Conservation (phyloP, 2,113 vertebrate species). For the Charadrius vociferus region DNA sequence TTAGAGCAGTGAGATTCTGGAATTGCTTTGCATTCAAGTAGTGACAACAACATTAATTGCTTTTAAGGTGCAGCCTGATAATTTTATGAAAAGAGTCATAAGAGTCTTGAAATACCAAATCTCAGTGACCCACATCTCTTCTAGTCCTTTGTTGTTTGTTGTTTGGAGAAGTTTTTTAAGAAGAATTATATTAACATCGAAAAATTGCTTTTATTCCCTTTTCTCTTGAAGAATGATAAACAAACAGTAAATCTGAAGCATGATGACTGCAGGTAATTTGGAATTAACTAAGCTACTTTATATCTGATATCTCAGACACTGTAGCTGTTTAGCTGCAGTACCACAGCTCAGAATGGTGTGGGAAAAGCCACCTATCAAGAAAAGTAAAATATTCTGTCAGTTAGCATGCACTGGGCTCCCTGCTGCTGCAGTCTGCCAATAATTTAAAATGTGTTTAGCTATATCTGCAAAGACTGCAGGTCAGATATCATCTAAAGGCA, state of each 20-base stretch:
- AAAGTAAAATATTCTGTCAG: neutral
- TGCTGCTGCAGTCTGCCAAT: neutral
- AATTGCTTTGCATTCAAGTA: neutral
- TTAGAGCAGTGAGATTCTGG: neutral
- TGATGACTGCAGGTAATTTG: neutral
- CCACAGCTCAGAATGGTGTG: rapidly evolving
- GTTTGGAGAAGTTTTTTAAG: neutral
- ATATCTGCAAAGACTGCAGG: neutral
- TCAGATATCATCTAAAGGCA: neutral
- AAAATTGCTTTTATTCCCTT: neutral
- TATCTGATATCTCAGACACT: neutral
- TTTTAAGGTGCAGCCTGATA: neutral
- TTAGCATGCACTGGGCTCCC: neutral
- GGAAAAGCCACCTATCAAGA: neutral
- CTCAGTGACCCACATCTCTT: neutral
- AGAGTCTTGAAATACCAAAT: neutral
- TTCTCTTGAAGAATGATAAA: neutral
- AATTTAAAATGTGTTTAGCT: neutral
- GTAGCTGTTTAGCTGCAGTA: neutral
- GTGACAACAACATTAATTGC: neutral
- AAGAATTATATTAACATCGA: neutral
- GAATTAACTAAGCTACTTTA: neutral
- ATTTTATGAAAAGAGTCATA: neutral
- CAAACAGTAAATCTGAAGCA: neutral
- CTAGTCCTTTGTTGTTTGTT: neutral